Conservation (phyloP, 2,797 vertebrate genomes). For the Girardinus metallicus region DNA sequence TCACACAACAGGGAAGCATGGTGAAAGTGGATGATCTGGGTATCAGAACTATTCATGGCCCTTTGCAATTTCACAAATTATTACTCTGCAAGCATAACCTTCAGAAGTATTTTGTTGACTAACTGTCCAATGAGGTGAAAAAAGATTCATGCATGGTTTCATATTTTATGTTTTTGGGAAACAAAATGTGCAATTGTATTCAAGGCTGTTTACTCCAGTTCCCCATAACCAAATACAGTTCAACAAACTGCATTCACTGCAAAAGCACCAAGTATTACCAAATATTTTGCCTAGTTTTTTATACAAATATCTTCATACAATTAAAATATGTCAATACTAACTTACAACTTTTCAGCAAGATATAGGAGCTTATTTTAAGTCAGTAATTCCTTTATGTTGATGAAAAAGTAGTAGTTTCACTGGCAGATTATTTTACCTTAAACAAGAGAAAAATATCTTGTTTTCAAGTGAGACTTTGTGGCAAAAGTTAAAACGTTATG, state of each 20-base stretch:
- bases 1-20: not conserved
- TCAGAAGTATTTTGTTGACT: not conserved
- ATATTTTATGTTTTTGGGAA: not conserved
- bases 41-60: not conserved
- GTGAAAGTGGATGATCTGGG: not conserved
- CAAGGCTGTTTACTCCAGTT: not conserved
- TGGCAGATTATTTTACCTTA: too few relatives aligned
- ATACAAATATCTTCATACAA: too few relatives aligned
- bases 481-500: not conserved
- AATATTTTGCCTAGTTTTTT: too few relatives aligned
- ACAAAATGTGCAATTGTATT: not conserved
- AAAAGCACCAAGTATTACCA: not conserved
- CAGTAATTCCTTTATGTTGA: too few relatives aligned
- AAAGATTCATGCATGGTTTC: not conserved
- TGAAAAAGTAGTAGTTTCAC: too few relatives aligned
- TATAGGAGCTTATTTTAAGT: too few relatives aligned
- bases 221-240: not conserved
- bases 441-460: too few relatives aligned
- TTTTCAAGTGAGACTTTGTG: not conserved
- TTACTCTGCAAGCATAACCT: not conserved
- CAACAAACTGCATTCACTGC: not conserved
- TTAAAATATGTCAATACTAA: too few relatives aligned
- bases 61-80: not conserved
- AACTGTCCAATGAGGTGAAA: not conserved
- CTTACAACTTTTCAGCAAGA: too few relatives aligned